Evolutionary conservation across 2,113 vertebrate species (phyloP), one percentile per base, ranked within the genome.

Genomic region (Danionella cerebrum): DNA sequence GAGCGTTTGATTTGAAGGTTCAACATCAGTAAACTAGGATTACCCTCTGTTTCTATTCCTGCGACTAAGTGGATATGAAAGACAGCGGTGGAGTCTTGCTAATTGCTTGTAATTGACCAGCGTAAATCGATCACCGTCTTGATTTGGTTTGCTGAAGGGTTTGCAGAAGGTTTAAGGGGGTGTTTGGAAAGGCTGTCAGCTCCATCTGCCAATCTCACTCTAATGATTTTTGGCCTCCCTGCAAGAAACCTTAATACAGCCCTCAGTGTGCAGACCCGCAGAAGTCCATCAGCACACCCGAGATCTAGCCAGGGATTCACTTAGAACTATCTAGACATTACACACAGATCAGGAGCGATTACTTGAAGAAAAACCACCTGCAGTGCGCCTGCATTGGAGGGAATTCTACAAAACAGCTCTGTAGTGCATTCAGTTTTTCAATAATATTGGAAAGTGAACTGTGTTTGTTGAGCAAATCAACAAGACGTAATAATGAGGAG

Each of bases 31-130:
- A 60, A 60, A 60, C 14, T 41, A 13, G 39, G 39, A 60, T 60
- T 60, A 19, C 25, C 58, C 25, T 31, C 38, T 59, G 39, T 31
- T 60, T 59, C 41, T 18, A 31, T 27, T 60, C 31, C 16, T 3
- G 14, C 39, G 21, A 8, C 41, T 21, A 60, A 60, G 39, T 60
- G 58, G 58, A 60, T 60, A 31, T 31, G 58, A 60, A 60, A 60
- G 57, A 45, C 25, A 45, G 39, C 25, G 1, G 25, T 4, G 11
- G 10, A 45, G 58, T 45, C 39, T 45, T 29, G 41, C 39, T 60
- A 60, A 60, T 60, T 60, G 58, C 58, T 60, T 60, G 58, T 60
- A 60, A 60, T 45, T 60, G 58, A 60, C 58, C 58, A 44, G 39
- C 42, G 58, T 60, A 45, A 60, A 60, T 60, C 41, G 16, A 60